phyloP scores from a whole-genome alignment of 2,888 invertebrate species.

The Drosophila vallismaia region DNA sequence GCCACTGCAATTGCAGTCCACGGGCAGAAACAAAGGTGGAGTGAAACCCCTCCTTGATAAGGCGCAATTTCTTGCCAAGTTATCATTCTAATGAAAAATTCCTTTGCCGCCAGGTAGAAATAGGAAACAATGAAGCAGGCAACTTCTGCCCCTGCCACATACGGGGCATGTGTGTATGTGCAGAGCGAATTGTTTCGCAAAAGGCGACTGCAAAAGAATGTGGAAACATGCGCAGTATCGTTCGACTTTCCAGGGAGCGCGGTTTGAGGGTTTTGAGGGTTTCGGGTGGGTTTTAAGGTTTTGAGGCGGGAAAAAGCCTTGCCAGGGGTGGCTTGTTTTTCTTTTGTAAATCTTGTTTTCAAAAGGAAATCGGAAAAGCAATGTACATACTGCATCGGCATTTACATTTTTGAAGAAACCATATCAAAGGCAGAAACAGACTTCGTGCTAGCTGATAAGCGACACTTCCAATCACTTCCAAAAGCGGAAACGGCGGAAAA shows the following conservation, averaged over 20 bases:
- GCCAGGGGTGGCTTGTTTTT: conserved; percentile 27
- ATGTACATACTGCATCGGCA: conserved; percentile 13
- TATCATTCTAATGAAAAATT: conserved; percentile 66
- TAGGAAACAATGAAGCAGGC: conserved; percentile 54
- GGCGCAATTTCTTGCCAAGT: conserved; percentile 52
- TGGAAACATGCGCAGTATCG: conserved; percentile 39
- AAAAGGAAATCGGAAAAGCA: neutral
- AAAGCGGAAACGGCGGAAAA: conserved; percentile 52
- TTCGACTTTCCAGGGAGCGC: conserved; percentile 36
- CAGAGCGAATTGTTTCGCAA: conserved; percentile 29
- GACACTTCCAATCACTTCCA: conserved; percentile 54
- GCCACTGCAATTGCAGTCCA: conserved; percentile 49
- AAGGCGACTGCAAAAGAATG: conserved; percentile 38
- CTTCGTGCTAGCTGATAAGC: conserved; percentile 48
- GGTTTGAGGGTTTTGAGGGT: neutral
- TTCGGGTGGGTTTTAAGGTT: conserved; percentile 20
- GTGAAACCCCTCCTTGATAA: conserved; percentile 36
- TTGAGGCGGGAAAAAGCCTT: conserved; percentile 32
- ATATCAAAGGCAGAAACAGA: conserved; percentile 2
- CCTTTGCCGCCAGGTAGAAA: conserved; percentile 58
- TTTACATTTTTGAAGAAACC: conserved; percentile 4
- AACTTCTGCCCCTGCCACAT: conserved; percentile 29
- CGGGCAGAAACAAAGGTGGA: neutral
- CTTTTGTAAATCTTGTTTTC: neutral
- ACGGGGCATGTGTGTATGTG: neutral